Base-by-base conservation (phyloP, 2,888 invertebrate species). In the Orchesellides sinensis region DNA sequence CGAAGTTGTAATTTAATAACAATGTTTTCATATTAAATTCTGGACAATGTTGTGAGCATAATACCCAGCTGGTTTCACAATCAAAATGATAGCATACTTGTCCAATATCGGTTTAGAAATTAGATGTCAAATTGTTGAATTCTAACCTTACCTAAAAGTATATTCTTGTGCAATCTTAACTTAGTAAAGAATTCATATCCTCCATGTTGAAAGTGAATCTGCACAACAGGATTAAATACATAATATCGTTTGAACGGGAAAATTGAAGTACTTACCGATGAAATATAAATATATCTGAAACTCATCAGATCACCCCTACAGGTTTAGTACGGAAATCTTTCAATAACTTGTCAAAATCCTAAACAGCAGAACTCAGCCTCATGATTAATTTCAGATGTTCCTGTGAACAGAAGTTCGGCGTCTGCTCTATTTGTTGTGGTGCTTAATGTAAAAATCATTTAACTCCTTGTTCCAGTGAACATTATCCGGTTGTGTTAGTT, bases 251-350 rank as follows among this genome's bases (percentile, higher is more conserved):
- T 17, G 52, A 52, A 10, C 1, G 14, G 1, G 6, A 14, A 8
- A 19, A 2, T 49, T 49, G n/a, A 17, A 2, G 8, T 21, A 19
- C 19, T 47, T 47, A 3, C 17, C 2, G 17, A 10, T 17, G 65
- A 52, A 25, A 61, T 68, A 69, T 45, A 78, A 61, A 56, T 21
- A 74, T 35, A 29, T 27, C 19, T 29, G 5, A 21, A 63, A 17
- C 32, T 61, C 61, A 19, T 25, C 32, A 6, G 47, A 27, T 68
- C 66, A 25, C 68, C 77, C 77, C 78, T 35, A 25, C 61, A 23
- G 78, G 69, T 78, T 78, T 69, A 78, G 69, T 49, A 40, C 69
- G 69, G 69, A 78, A 69, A 69, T 52, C 78, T 49, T 69, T 78
- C 78, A 78, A 78, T 78, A 49, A 69, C 78, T 77, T 78, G 78